A percentile compares a stretch with the other conserved stretches of the same genome.
phyloP scores from a whole-genome alignment of 2,888 invertebrate species.

The Drepana falcataria region DNA sequence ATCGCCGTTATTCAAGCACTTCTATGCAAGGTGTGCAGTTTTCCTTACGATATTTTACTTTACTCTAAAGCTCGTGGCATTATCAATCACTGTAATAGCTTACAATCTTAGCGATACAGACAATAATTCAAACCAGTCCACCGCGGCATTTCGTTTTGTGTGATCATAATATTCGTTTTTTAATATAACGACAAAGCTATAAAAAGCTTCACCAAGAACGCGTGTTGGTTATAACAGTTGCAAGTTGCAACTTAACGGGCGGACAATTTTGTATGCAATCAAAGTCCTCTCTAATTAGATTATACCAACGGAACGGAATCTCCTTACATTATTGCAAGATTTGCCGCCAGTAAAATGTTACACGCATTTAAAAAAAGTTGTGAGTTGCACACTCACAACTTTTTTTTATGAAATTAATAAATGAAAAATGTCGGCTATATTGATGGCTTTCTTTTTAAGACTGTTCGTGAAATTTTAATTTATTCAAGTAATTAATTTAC shows the following conservation, averaged over 20 bases:
- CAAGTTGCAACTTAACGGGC: constrained; percentile 18
- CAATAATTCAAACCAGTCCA: not conserved
- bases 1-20: too few relatives aligned
- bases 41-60: too few relatives aligned
- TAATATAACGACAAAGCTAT: not conserved
- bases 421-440: constrained; percentile 47
- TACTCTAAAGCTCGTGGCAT: too few relatives aligned
- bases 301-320: constrained; percentile 22
- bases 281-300: constrained; percentile 40
- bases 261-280: constrained; percentile 39
- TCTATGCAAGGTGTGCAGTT: too few relatives aligned
- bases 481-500: constrained; percentile 48
- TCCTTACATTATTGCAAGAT: constrained; percentile 23
- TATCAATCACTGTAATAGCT: too few relatives aligned
- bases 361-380: not conserved
- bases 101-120: not conserved
- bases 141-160: not conserved
- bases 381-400: constrained; percentile 24
- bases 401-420: too few relatives aligned
- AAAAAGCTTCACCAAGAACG: not conserved
- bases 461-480: constrained; percentile 42
- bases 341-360: constrained; percentile 40
- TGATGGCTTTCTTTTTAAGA: constrained; percentile 66
- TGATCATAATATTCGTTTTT: not conserved
- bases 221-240: constrained; percentile 3